A percentile compares a stretch with the other conserved stretches of the same genome.
Conservation (phyloP, 2,113 vertebrate species). For the Limnothrissa miodon region DNA sequence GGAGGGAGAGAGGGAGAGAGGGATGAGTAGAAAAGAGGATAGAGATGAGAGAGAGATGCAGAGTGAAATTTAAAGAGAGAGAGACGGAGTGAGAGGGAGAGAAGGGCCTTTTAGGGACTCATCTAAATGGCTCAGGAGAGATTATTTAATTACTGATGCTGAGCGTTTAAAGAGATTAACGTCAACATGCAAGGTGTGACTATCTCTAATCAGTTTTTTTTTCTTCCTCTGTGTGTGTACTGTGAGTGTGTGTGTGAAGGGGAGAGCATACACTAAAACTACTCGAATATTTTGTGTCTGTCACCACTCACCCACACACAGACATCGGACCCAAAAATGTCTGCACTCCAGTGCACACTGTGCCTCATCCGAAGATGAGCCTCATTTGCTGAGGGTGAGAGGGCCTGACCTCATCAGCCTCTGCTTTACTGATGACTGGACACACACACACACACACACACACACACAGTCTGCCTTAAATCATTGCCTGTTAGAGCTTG, state of each 20-base stretch:
- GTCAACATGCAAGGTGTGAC: conserved; percentile 26
- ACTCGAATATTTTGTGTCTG: neutral
- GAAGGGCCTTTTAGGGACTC: conserved; percentile 1
- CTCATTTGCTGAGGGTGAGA: neutral
- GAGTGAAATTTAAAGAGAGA: neutral
- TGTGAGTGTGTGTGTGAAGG: neutral
- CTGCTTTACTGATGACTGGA: neutral
- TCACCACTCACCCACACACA: neutral
- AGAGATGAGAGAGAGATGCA: neutral
- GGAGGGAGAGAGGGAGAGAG: conserved; percentile 1
- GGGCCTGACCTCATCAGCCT: neutral
- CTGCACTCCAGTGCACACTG: neutral
- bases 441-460: neutral
- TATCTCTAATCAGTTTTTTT: neutral
- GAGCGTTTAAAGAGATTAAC: conserved; percentile 36
- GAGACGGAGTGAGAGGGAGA: conserved; percentile 22
- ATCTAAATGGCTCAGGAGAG: conserved; percentile 22
- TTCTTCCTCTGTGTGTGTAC: neutral
- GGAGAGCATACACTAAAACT: neutral
- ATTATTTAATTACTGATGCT: conserved; percentile 33
- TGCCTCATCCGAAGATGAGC: neutral
- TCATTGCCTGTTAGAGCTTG: neutral
- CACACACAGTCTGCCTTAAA: neutral
- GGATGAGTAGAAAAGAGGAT: conserved; percentile 22
- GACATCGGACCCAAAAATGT: no score